Percentiles rank a stretch among this genome's conserved stretches.
Conservation (phyloP, 37 sponge, comb jelly and placozoan species). For the Bolinopsis microptera region DNA sequence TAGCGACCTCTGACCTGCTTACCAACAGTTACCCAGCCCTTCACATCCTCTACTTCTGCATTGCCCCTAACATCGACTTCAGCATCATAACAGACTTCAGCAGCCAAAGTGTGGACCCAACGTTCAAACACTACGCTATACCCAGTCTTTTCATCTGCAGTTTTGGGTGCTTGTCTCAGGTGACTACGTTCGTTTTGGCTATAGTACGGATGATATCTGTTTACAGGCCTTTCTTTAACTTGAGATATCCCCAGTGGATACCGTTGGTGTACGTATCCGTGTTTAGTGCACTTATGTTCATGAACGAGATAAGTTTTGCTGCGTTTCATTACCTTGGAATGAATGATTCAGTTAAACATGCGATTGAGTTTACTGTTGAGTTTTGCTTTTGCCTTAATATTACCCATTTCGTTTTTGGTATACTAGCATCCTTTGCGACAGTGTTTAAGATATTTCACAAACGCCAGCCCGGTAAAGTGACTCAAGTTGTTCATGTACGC, state of each 20-base stretch:
- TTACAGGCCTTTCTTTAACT: neutral
- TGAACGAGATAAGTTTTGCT: neutral
- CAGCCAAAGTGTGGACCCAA: neutral
- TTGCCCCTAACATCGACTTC: neutral
- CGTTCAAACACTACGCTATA: neutral
- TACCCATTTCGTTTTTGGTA: neutral
- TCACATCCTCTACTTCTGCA: conserved; percentile 46
- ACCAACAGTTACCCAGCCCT: conserved; percentile 45
- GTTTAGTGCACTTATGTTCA: neutral
- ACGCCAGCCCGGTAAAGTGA: neutral
- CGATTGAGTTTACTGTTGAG: neutral
- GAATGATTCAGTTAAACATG: neutral
- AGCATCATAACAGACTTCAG: neutral
- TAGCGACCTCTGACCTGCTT: neutral
- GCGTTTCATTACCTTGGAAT: neutral
- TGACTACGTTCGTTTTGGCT: neutral
- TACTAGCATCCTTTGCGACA: neutral
- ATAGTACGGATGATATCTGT: too few species aligned
- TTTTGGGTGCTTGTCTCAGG: conserved; percentile 43
- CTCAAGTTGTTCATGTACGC: neutral
- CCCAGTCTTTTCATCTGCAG: conserved; percentile 1
- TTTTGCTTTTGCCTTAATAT: neutral
- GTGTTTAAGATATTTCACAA: neutral
- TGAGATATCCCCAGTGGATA: neutral
- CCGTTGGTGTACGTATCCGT: neutral